Base-by-base conservation (phyloP, 1,140 invertebrate genomes). In the Mamestra configurata region DNA sequence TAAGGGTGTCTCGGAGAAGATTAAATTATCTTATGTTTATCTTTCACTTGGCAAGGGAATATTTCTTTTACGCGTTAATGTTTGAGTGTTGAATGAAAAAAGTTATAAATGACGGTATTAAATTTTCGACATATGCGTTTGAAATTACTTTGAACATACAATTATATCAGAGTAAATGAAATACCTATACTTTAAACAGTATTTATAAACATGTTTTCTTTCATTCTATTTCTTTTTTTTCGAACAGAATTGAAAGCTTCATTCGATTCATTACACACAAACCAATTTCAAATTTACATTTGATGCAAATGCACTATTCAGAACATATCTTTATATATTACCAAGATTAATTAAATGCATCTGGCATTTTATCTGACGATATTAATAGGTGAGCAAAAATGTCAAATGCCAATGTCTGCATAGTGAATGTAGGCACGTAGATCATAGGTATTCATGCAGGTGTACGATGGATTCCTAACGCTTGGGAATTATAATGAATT, bases 311-410 rank as follows among this genome's bases (percentile, higher is more conserved):
- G 35, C n/a, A n/a, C n/a, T n/a, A 66, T 20, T 66, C 35, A 40
- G n/a, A 66, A 66, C 18, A 40, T 66, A 20, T 37, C n/a, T 66
- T 40, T 18, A 40, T 43, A 66, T 35, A 66, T 40, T 40, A 40
- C 3, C 18, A 40, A 66, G 61, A 66, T 66, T 43, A 66, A 66
- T 66, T 40, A 40, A 22, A 11, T 13, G 18, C 61, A 40, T 66
- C 61, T 66, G 61, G 35, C 10, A 66, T 37, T 66, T 40, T 64
- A 37, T 40, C 61, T 20, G 35, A 11, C 35, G 61, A 22, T 66
- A 66, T 40, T 37, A 64, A 64, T 66, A 66, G 35, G 61, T 18
- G 35, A 66, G 61, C 18, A 66, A 66, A 64, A 66, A 40, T 66
- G 61, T 2, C 35, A 20, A 64, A 37, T 64, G 35, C 35, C 61